Evolutionary conservation across 1,140 invertebrate genomes (phyloP).

Genomic region (Euborellia annulipes): DNA sequence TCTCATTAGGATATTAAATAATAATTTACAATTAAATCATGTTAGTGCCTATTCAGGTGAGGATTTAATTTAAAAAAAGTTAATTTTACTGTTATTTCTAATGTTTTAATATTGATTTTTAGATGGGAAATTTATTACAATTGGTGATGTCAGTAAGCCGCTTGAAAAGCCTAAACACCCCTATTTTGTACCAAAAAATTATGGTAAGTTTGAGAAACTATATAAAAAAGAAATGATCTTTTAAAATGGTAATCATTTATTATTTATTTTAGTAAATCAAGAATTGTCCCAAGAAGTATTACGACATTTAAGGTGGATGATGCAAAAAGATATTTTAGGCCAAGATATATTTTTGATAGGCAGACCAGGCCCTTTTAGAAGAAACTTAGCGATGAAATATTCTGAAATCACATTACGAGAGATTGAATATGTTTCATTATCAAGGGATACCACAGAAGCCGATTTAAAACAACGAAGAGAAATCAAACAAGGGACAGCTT

Average conservation of each 20-base stretch:
- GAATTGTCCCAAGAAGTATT: conserved; percentile 54
- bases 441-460: conserved; percentile 89
- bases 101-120: too few relatives aligned
- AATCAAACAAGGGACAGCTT: conserved; percentile 69
- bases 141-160: too few relatives aligned
- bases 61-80: too few relatives aligned
- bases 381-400: conserved; percentile 71
- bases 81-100: too few relatives aligned
- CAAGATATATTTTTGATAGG: conserved; percentile 95
- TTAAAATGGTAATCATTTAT: neutral
- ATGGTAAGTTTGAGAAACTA: too few relatives aligned
- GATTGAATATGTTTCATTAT: conserved; percentile 84
- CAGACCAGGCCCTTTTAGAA: conserved; percentile 61
- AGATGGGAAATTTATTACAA: too few relatives aligned
- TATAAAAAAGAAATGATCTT: too few relatives aligned
- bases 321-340: conserved; percentile 79
- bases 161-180: too few relatives aligned
- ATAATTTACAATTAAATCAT: too few relatives aligned
- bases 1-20: too few relatives aligned
- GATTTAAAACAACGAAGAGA: conserved; percentile 93
- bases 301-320: conserved; percentile 79
- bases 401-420: conserved; percentile 76
- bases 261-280: conserved; percentile 30
- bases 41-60: too few relatives aligned
- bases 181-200: too few relatives aligned